phyloP scores from a whole-genome alignment of 2,888 invertebrate genomes.

The Diaperis boleti region DNA sequence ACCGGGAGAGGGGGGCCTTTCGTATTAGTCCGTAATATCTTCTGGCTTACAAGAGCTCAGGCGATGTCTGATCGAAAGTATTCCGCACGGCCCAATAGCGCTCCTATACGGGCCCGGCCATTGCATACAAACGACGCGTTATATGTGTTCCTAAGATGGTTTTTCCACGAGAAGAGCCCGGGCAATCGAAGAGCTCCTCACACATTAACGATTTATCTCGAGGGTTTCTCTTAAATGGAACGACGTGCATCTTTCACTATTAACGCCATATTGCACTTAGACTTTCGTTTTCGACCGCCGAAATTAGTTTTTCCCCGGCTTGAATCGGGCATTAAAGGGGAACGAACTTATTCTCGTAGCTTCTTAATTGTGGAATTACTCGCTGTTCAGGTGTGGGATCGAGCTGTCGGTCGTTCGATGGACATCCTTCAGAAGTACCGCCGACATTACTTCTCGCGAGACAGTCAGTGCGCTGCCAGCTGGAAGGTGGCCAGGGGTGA shows the following conservation, averaged over 20 bases:
- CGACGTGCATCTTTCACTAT: constrained; percentile 24
- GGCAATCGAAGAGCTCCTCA: constrained; percentile 33
- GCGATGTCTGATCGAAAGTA: constrained; percentile 57
- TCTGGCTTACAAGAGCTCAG: constrained; percentile 51
- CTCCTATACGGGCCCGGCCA: constrained; percentile 50
- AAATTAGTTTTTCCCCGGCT: constrained; percentile 50
- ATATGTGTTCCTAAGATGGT: constrained; percentile 46
- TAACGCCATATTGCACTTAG: neutral
- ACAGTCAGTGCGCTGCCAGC: too few species aligned
- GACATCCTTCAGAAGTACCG: too few species aligned
- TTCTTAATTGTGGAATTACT: too few species aligned
- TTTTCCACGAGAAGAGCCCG: constrained; percentile 18
- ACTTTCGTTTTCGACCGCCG: neutral
- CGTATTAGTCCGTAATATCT: constrained; percentile 53
- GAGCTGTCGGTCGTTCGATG: too few species aligned
- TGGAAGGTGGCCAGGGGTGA: too few species aligned
- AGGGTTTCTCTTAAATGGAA: constrained; percentile 32
- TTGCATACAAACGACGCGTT: constrained; percentile 58
- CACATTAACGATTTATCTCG: constrained; percentile 33
- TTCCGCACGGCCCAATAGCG: constrained; percentile 56
- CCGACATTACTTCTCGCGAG: too few species aligned
- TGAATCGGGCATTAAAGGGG: too few species aligned
- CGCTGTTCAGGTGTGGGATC: too few species aligned
- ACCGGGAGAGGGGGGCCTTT: constrained; percentile 24
- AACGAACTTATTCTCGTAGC: too few species aligned